A percentile compares a stretch with the other conserved stretches of the same genome.
Evolutionary conservation across 2,113 vertebrate species (phyloP).

Genomic region (Barbus barbus): DNA sequence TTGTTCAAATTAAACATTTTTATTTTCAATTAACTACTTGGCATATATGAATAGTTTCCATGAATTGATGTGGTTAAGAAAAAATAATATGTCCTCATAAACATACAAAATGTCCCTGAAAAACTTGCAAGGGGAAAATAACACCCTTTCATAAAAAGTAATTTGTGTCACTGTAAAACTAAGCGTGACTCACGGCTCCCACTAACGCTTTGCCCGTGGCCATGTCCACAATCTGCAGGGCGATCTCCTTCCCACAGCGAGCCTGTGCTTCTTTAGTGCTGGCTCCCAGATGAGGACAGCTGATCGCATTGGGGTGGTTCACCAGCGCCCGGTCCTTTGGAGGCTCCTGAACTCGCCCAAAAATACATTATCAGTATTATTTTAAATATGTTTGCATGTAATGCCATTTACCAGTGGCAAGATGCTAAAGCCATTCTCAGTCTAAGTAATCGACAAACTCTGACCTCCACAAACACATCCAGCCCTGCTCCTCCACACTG

Average conservation of each 20-base stretch:
- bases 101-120: not conserved
- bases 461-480: conserved; percentile 91
- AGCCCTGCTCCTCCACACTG: conserved; percentile 93
- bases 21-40: too few relatives aligned
- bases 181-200: conserved; percentile 81
- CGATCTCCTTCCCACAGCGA: conserved; percentile 93
- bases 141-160: too few relatives aligned
- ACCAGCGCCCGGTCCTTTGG: conserved; percentile 82
- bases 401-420: not conserved
- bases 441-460: not conserved
- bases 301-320: conserved; percentile 87
- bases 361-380: not conserved
- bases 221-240: conserved; percentile 93
- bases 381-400: not conserved
- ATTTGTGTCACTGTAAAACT: too few relatives aligned
- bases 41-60: not conserved
- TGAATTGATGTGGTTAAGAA: not conserved
- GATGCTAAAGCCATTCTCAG: not conserved
- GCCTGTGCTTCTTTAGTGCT: conserved; percentile 93
- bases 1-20: too few relatives aligned
- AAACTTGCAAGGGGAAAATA: too few relatives aligned
- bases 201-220: conserved; percentile 83
- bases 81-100: not conserved
- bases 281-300: conserved; percentile 93
- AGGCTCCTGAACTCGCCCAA: conserved; percentile 79